phyloP scores from a whole-genome alignment of 2,888 invertebrate species.

The Smittia sp. region DNA sequence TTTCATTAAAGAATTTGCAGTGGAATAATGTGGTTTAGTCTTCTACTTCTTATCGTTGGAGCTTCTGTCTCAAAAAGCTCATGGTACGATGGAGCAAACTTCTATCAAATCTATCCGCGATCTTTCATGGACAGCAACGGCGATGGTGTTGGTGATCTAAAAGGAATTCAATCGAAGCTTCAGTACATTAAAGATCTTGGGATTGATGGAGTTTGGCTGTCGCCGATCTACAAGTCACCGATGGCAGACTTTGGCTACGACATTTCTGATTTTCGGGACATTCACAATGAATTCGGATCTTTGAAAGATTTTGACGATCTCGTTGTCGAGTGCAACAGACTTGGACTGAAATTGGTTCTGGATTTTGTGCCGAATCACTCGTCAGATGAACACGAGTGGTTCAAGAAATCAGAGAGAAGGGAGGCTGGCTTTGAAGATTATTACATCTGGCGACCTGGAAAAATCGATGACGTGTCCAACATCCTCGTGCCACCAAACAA shows the following conservation, averaged over 20 bases:
- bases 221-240: constrained; percentile 79
- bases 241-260: constrained; percentile 88
- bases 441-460: constrained; percentile 71
- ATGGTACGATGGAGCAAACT: not conserved
- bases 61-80: constrained; percentile 44
- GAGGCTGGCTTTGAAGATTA: constrained; percentile 66
- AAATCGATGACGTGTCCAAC: constrained; percentile 48
- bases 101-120: not conserved
- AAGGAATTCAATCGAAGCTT: constrained; percentile 60
- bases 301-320: constrained; percentile 67
- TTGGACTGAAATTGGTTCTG: constrained; percentile 50
- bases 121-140: constrained; percentile 18
- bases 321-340: constrained; percentile 50
- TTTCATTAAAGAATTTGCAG: too few relatives aligned
- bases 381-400: constrained; percentile 74
- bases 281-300: constrained; percentile 71
- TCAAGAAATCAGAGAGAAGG: constrained; percentile 65
- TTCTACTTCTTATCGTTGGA: not conserved
- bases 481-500: constrained; percentile 54
- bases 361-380: constrained; percentile 58
- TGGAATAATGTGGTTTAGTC: not conserved
- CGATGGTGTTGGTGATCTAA: constrained; percentile 28
- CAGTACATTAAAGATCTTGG: constrained; percentile 67
- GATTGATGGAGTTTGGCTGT: constrained; percentile 76
- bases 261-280: constrained; percentile 70